Conservation (phyloP, 2,797 vertebrate species). For the Anableps anableps region DNA sequence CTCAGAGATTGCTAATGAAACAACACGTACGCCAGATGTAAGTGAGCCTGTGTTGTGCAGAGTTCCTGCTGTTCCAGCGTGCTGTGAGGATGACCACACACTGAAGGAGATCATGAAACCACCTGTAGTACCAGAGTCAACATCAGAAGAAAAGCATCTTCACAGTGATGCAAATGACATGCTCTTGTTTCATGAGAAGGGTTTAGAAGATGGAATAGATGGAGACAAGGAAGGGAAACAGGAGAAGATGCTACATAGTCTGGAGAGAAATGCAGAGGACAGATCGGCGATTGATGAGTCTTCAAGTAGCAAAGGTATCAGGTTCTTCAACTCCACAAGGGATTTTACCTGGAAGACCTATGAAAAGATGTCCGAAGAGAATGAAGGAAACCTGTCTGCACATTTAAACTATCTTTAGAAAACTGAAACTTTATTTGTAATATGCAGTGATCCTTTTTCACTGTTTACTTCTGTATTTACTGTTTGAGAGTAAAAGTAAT, state of each 20-base stretch:
- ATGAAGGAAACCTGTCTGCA: conserved; percentile 46
- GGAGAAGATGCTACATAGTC: not conserved
- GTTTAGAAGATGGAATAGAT: not conserved
- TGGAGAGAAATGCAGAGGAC: not conserved
- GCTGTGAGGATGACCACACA: not conserved
- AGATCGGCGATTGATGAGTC: conserved; percentile 20
- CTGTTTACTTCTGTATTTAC: not conserved
- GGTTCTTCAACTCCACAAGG: conserved; percentile 57
- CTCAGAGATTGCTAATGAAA: conserved; percentile 12
- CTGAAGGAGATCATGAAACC: not conserved
- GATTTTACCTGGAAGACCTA: conserved; percentile 21
- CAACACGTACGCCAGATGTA: not conserved
- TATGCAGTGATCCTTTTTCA: not conserved
- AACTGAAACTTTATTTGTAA: not conserved
- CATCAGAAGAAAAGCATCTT: not conserved
- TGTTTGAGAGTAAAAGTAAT: not conserved
- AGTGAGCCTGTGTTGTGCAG: not conserved
- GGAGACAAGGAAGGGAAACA: not conserved
- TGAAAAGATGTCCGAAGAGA: conserved; percentile 15
- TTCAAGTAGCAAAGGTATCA: conserved; percentile 44
- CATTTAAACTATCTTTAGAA: not conserved
- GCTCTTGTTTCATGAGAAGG: not conserved
- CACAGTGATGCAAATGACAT: not conserved
- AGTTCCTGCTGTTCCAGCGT: not conserved
- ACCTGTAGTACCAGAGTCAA: not conserved